These are phyloP conservation scores for Poecilia gillii DNA, from an alignment of 2,797 vertebrate genomes.

Conservation along the genomic window DNA sequence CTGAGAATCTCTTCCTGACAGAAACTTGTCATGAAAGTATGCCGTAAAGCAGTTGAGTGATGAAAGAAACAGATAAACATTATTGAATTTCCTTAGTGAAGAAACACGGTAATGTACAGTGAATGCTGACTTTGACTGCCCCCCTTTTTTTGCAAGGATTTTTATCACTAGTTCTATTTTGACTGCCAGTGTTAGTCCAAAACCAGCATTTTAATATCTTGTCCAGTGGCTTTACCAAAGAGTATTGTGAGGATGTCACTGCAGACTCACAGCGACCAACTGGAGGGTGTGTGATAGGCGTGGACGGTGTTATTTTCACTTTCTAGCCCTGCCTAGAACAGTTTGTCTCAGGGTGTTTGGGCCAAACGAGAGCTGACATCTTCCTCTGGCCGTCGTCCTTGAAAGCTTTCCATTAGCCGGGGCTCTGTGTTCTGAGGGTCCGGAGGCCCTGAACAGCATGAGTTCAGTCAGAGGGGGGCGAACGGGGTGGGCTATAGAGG, in stretches of 20 bases:
- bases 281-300: background rate
- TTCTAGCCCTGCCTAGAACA: conserved; percentile 79
- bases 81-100: background rate
- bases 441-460: conserved; percentile 82
- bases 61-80: background rate
- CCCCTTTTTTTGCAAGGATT: background rate
- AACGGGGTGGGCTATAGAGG: conserved; percentile 21
- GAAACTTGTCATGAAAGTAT: background rate
- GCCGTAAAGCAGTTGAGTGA: background rate
- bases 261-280: background rate
- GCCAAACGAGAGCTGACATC: conserved; percentile 87
- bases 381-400: conserved; percentile 79
- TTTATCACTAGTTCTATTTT: background rate
- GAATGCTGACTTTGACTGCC: background rate
- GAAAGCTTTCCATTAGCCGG: conserved; percentile 98
- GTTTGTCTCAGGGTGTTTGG: conserved; percentile 57
- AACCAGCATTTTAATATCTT: background rate
- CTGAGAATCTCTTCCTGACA: background rate
- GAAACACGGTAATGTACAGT: no score
- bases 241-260: background rate
- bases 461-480: conserved; percentile 41
- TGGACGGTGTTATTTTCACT: conserved; percentile 54
- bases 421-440: conserved; percentile 80
- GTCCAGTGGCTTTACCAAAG: background rate
- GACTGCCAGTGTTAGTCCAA: background rate